Evolutionary conservation across 2,888 invertebrate genomes (phyloP), one percentile per base, ranked within the genome.

Genomic region (Thelaira solivaga): DNA sequence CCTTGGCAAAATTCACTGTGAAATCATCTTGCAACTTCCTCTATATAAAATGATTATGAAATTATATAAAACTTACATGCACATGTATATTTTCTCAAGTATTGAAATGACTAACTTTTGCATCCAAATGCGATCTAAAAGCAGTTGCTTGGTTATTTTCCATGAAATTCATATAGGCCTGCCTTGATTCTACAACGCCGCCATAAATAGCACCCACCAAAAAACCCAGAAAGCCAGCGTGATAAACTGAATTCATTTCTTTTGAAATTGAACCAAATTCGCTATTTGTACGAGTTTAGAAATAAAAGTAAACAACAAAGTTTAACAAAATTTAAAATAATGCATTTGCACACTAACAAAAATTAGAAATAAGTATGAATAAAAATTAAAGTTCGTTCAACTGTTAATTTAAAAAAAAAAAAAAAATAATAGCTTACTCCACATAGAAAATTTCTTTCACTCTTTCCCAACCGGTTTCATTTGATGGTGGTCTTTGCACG

Each of bases 91-190:
- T 1, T 13, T 39, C 7, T 39, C 1, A 39, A 22, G 7, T 18
- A 4, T 10, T 10, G 7, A 16, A 51, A 59, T 16, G 36, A 34
- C 61, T 45, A 29, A 93, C 94, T 90, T 94, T 93, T 2, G 95
- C 95, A 62, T 94, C 92, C 6, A 91, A 85, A 77, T 93, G 93
- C 59, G 91, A 91, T 57, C 88, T 89, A 86, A 93, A 95, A 57
- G 91, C 90, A 3, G 94, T 93, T 7, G 94, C 95, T 89, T 94
- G 92, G 88, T 95, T 94, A 80, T 90, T 93, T 85, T 92, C 92
- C 86, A 95, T 92, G 82, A 94, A 95, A 82, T 92, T 90, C 43
- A 92, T 80, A 83, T 93, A 94, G 1, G 93, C 91, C 3, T 85
- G 84, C 81, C 91, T 90, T 10, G 93, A 92, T 81, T 90, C 88